These are phyloP conservation scores for Rutpela maculata DNA, from an alignment of 2,888 invertebrate species.

Conservation along the genomic window DNA sequence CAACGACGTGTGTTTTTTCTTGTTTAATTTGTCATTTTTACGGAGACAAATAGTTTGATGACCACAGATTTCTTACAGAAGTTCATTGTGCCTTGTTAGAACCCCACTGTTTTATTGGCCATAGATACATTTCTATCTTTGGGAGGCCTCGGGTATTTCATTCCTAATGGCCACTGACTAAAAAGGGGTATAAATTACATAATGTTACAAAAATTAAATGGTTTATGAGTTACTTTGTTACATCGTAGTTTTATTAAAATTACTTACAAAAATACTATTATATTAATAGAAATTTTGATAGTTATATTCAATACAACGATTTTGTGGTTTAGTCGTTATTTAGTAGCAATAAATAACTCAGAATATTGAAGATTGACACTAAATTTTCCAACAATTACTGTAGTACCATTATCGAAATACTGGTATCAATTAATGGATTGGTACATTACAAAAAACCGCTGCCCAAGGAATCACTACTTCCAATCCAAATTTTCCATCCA, in stretches of 20 bases:
- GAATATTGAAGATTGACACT: too few relatives aligned
- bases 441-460: too few relatives aligned
- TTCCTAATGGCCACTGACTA: slow-evolving; percentile 33
- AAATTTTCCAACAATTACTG: too few relatives aligned
- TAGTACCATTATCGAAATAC: too few relatives aligned
- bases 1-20: slow-evolving; percentile 14
- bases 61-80: slow-evolving; percentile 29
- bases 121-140: slow-evolving; percentile 42
- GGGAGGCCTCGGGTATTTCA: slow-evolving; percentile 40
- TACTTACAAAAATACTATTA: background rate
- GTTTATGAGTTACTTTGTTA: slow-evolving; percentile 6
- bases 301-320: background rate
- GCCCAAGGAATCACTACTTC: too few relatives aligned
- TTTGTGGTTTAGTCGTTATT: background rate
- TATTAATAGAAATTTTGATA: background rate
- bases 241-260: background rate
- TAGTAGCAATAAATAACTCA: background rate
- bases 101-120: slow-evolving; percentile 45
- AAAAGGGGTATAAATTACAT: slow-evolving; percentile 29
- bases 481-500: too few relatives aligned
- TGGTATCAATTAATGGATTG: too few relatives aligned
- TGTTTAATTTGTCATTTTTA: slow-evolving; percentile 39
- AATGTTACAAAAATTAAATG: background rate
- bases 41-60: slow-evolving; percentile 40
- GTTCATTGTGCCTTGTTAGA: slow-evolving; percentile 29